Evolutionary conservation across 2,888 invertebrate genomes (phyloP).

Genomic region (Tinea semifulvella): DNA sequence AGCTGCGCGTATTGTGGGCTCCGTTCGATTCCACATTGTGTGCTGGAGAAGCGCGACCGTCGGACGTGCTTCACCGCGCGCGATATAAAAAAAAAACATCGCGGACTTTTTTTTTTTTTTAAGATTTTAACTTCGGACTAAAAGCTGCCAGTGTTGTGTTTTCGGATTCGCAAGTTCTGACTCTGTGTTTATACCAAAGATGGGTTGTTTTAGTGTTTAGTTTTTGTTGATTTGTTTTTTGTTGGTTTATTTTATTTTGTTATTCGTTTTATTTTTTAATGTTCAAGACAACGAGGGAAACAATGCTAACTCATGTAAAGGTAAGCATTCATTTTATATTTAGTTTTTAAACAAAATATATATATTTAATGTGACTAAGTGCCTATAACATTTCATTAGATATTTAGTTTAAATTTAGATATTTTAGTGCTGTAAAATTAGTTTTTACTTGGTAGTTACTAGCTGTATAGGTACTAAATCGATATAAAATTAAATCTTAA

Average conservation of each 20-base stretch:
- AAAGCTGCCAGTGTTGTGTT: conserved; percentile 37
- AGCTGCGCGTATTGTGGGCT: conserved; percentile 64
- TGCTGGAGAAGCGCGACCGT: conserved; percentile 41
- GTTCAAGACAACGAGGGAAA: conserved; percentile 52
- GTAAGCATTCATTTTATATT: conserved; percentile 29
- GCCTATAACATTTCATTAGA: no score
- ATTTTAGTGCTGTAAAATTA: no score
- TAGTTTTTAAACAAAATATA: background rate
- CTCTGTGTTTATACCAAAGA: conserved; percentile 51
- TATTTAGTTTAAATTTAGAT: no score
- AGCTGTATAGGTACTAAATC: no score
- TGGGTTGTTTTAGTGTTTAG: conserved; percentile 34
- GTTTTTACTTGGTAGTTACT: no score
- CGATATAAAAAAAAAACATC: background rate
- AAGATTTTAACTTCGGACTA: conserved; percentile 30
- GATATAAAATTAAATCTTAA: no score
- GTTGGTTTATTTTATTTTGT: conserved; percentile 30
- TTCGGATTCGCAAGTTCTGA: conserved; percentile 16
- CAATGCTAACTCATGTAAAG: conserved; percentile 57
- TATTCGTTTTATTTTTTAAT: conserved; percentile 38
- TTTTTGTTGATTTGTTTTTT: conserved; percentile 30
- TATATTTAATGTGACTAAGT: no score
- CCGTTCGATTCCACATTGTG: conserved; percentile 67
- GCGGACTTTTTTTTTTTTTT: conserved; percentile 32
- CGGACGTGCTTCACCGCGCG: conserved; percentile 35